These are phyloP conservation scores for Pseudomyrmex sp. DNA, from an alignment of 1,140 invertebrate species.

Conservation along the genomic window DNA sequence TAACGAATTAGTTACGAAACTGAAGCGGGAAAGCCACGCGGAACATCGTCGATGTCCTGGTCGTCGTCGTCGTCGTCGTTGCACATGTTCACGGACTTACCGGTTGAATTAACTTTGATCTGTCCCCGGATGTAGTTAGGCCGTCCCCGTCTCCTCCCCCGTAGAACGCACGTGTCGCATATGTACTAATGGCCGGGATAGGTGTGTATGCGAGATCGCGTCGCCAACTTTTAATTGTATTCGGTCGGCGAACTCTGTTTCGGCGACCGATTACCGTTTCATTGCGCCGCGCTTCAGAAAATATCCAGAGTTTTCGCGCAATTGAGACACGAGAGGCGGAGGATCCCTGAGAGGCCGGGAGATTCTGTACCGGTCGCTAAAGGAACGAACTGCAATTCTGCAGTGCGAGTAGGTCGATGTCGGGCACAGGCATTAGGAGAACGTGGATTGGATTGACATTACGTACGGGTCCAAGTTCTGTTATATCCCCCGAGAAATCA, in stretches of 20 bases:
- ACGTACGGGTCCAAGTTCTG: slow-evolving; percentile 60
- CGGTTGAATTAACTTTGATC: slow-evolving; percentile 51
- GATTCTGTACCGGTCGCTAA: slow-evolving; percentile 22
- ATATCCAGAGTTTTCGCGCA: background rate
- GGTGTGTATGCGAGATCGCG: background rate
- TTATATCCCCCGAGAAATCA: slow-evolving; percentile 69
- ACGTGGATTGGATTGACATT: slow-evolving; percentile 66
- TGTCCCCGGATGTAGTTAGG: slow-evolving; percentile 23
- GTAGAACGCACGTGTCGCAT: slow-evolving; percentile 9
- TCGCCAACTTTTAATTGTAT: slow-evolving; percentile 41
- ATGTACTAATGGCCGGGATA: background rate
- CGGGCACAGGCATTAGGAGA: slow-evolving; percentile 54
- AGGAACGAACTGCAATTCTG: slow-evolving; percentile 43
- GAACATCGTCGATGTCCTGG: background rate
- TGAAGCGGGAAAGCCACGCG: slow-evolving; percentile 38
- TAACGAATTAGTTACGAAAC: slow-evolving; percentile 64
- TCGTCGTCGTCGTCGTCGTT: background rate
- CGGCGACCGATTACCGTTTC: background rate
- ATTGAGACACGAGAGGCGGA: background rate
- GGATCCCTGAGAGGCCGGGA: background rate
- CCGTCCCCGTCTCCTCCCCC: too few relatives aligned
- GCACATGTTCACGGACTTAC: slow-evolving; percentile 40
- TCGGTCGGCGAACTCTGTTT: background rate
- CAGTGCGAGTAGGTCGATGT: slow-evolving; percentile 25
- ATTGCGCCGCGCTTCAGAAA: background rate